Conservation (phyloP, 2,113 vertebrate species). For the Ranitomeya imitator region DNA sequence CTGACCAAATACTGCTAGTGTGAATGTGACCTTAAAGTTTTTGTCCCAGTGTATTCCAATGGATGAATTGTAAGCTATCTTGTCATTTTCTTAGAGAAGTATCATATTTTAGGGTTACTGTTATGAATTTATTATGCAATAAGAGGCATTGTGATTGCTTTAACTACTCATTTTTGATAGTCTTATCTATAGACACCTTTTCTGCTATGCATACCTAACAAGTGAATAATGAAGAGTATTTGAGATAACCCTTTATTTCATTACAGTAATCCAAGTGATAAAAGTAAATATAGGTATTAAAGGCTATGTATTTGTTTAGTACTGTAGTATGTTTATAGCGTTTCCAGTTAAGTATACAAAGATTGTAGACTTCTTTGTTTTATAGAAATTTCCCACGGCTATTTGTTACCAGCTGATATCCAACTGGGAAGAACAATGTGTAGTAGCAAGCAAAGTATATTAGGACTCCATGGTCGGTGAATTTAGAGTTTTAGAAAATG, state of each 20-base stretch:
- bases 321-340: background rate
- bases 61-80: too few relatives aligned
- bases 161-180: too few relatives aligned
- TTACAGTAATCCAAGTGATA: background rate
- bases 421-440: background rate
- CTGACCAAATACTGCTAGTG: too few relatives aligned
- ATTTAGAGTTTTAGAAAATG: background rate
- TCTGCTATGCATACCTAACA: background rate
- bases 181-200: background rate
- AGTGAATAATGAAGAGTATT: background rate
- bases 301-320: background rate
- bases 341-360: background rate
- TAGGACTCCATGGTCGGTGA: background rate
- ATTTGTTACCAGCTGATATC: background rate
- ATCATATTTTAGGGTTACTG: too few relatives aligned
- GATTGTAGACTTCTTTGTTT: background rate
- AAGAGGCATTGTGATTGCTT: too few relatives aligned
- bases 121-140: too few relatives aligned
- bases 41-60: too few relatives aligned
- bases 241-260: background rate
- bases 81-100: too few relatives aligned
- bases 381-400: slow-evolving; percentile 8
- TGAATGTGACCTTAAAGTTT: too few relatives aligned
- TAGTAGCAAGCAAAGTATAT: background rate
- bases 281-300: background rate